Percentiles rank a stretch among this genome's conserved stretches.
These are phyloP conservation scores for Platycheirus albimanus DNA, from an alignment of 2,888 invertebrate genomes.

Conservation along the genomic window DNA sequence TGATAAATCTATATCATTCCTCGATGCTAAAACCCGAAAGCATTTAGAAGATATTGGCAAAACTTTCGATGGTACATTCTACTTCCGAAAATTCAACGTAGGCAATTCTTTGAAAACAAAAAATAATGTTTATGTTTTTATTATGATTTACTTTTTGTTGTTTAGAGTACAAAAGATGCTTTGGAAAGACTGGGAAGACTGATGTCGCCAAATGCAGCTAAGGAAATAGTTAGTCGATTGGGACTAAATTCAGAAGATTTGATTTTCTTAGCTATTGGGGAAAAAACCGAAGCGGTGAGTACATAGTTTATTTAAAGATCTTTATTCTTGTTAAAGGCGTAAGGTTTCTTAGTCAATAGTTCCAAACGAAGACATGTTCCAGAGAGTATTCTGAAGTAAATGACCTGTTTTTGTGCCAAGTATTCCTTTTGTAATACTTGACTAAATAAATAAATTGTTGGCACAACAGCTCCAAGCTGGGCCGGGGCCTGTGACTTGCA, in stretches of 20 bases:
- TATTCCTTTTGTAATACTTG: no score
- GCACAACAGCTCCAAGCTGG: no score
- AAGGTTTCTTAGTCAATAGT: no score
- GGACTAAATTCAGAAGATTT: conserved; percentile 83
- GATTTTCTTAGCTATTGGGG: conserved; percentile 84
- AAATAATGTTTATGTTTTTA: neutral
- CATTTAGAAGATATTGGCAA: conserved; percentile 84
- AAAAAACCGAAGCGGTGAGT: conserved; percentile 84
- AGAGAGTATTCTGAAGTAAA: no score
- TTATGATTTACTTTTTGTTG: neutral
- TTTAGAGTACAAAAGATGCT: conserved; percentile 77
- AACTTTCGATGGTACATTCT: conserved; percentile 82
- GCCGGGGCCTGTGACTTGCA: no score
- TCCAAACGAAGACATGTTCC: no score
- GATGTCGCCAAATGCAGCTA: conserved; percentile 81
- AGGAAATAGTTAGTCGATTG: conserved; percentile 79
- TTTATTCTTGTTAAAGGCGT: no score
- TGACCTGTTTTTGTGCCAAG: no score
- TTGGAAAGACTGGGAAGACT: conserved; percentile 80
- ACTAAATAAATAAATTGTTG: no score
- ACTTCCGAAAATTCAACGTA: conserved; percentile 79
- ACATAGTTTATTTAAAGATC: no score
- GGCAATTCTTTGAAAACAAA: no score
- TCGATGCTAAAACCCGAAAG: conserved; percentile 85
- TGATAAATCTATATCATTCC: conserved; percentile 84